phyloP scores from a whole-genome alignment of 2,113 vertebrate species.

The Crotalus viridis region DNA sequence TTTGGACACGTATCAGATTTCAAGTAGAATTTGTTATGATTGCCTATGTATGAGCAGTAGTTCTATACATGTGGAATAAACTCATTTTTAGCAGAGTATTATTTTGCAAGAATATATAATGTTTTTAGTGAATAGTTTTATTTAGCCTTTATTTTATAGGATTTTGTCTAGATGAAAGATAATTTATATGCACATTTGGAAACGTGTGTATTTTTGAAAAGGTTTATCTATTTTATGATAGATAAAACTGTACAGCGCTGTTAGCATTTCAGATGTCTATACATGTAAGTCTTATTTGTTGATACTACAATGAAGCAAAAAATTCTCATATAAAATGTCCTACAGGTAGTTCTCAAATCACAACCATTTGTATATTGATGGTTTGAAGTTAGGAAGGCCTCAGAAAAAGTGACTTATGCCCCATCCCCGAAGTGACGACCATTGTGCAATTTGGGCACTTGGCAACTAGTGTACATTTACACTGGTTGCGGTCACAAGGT shows the following conservation, averaged over 20 bases:
- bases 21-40: neutral
- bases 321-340: neutral
- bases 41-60: neutral
- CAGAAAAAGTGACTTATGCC: neutral
- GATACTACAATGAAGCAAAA: neutral
- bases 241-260: neutral
- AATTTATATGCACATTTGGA: neutral
- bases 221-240: neutral
- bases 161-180: neutral
- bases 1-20: neutral
- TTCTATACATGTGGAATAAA: neutral
- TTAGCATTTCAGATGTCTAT: neutral
- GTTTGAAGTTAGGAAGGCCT: neutral
- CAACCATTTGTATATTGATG: neutral
- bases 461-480: neutral
- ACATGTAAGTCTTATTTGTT: neutral
- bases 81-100: neutral
- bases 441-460: neutral
- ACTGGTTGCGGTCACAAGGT: neutral
- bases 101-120: neutral
- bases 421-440: neutral
- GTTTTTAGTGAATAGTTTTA: neutral
- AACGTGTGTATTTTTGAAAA: neutral
- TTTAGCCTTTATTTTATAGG: neutral
- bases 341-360: neutral